Conservation (phyloP, 2,797 vertebrate genomes). For the Apogon hyalosoma region DNA sequence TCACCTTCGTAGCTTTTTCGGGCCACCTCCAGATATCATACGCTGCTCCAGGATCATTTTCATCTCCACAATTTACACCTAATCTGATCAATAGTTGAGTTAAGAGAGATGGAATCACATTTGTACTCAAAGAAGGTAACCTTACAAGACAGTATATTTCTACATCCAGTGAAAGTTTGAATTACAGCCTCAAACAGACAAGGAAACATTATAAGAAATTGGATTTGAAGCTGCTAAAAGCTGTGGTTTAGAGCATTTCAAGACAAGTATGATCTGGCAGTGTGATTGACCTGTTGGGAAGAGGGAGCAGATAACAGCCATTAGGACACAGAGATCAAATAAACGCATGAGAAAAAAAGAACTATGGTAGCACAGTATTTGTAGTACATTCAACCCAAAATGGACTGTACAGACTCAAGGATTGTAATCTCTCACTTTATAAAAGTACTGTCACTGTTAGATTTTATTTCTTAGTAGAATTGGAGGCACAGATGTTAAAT, state of each 20-base stretch:
- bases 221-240: constrained; percentile 45
- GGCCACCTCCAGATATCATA: constrained; percentile 30
- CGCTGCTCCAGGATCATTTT: constrained; percentile 35
- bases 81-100: constrained; percentile 51
- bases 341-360: constrained; percentile 21
- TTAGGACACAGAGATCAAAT: constrained; percentile 52
- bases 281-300: constrained; percentile 6
- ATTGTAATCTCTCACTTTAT: constrained; percentile 6
- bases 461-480: too few species aligned
- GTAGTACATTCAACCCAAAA: constrained; percentile 16
- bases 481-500: too few species aligned
- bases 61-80: constrained; percentile 11
- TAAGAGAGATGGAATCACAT: constrained; percentile 45
- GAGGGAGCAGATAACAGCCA: constrained; percentile 17
- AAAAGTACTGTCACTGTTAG: constrained; percentile 1
- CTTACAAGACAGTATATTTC: constrained; percentile 25
- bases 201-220: constrained; percentile 24
- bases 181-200: constrained; percentile 1
- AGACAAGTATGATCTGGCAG: constrained; percentile 17
- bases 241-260: constrained; percentile 27
- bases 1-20: constrained; percentile 29
- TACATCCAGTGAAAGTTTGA: constrained; percentile 34
- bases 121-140: constrained; percentile 17
- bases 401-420: background rate
- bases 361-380: constrained; percentile 8